Evolutionary conservation across 1,140 invertebrate genomes (phyloP).

Genomic region (Drosophila hydei): DNA sequence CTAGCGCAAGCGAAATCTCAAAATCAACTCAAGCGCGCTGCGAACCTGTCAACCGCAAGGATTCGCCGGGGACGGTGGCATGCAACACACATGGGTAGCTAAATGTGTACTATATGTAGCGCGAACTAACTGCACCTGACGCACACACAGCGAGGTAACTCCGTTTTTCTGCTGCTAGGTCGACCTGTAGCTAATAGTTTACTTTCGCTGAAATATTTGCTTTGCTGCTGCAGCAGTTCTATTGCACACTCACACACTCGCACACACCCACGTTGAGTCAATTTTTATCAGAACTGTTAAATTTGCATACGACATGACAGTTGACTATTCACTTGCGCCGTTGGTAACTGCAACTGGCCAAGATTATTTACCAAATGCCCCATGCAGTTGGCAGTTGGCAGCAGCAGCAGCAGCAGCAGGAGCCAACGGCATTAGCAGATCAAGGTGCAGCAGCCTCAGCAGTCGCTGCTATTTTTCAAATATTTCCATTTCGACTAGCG

Average conservation of each 20-base stretch:
- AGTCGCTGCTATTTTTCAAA: constrained; percentile 6
- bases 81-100: constrained; percentile 14
- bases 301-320: constrained; percentile 46
- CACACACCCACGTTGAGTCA: constrained; percentile 18
- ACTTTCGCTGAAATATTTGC: constrained; percentile 75
- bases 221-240: constrained; percentile 62
- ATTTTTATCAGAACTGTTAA: constrained; percentile 45
- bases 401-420: neutral
- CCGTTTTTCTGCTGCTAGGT: neutral
- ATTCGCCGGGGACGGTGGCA: constrained; percentile 28
- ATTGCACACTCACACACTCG: constrained; percentile 20
- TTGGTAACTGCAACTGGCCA: constrained; percentile 17
- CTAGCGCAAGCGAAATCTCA: constrained; percentile 38
- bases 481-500: constrained; percentile 10
- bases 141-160: constrained; percentile 13
- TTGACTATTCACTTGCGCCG: constrained; percentile 29
- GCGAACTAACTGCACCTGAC: constrained; percentile 64
- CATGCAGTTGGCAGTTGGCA: constrained; percentile 4
- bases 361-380: constrained; percentile 34
- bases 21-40: constrained; percentile 50
- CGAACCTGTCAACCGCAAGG: constrained; percentile 68
- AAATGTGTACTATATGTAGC: constrained; percentile 24
- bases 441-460: neutral
- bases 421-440: too few relatives aligned
- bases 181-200: constrained; percentile 69